Conservation (phyloP, 2,888 invertebrate species). For the Ophion costatus region DNA sequence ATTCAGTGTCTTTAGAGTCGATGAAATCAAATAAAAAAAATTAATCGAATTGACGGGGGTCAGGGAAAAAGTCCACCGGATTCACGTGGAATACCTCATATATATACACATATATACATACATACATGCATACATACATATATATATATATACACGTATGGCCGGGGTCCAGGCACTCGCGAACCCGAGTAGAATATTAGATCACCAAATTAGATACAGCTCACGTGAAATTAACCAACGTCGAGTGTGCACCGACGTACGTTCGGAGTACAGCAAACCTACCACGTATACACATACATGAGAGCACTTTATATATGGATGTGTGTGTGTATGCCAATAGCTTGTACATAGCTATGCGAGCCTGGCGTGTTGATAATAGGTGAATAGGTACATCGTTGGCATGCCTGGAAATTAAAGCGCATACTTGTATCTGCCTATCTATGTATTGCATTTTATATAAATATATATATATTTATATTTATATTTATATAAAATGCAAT, state of each 20-base stretch:
- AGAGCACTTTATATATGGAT: background rate
- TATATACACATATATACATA: too few species aligned
- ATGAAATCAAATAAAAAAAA: too few species aligned
- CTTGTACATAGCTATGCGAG: background rate
- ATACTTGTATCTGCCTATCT: too few species aligned
- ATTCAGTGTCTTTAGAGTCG: too few species aligned
- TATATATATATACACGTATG: background rate
- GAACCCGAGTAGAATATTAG: conserved; percentile 51
- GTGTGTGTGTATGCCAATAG: too few species aligned
- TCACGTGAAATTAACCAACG: conserved; percentile 50
- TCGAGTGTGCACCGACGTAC: conserved; percentile 24
- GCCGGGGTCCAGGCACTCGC: conserved; percentile 21
- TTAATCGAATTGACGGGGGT: too few species aligned
- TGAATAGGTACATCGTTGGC: conserved; percentile 27
- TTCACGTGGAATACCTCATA: too few species aligned
- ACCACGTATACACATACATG: background rate
- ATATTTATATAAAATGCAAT: too few species aligned
- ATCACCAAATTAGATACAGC: conserved; percentile 44
- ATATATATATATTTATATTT: too few species aligned
- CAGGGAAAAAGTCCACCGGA: too few species aligned
- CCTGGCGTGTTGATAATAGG: conserved; percentile 5
- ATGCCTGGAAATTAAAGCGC: background rate
- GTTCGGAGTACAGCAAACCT: conserved; percentile 21
- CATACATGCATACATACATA: too few species aligned
- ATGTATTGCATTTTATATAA: too few species aligned